Evolutionary conservation across 2,797 vertebrate genomes (phyloP).

Genomic region (Staurois parvus): DNA sequence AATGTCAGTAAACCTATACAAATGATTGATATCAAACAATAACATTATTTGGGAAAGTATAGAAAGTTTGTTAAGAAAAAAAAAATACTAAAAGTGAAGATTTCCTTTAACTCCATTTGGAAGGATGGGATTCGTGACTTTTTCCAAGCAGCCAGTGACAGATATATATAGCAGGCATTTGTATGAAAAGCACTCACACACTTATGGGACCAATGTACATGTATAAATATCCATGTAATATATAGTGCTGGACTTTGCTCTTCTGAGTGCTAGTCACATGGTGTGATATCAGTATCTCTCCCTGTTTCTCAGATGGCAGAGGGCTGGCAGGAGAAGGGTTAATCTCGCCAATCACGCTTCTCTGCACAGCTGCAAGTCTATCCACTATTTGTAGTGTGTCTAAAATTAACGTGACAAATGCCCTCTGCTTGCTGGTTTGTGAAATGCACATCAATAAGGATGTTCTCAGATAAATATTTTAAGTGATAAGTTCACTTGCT

Average conservation of each 20-base stretch:
- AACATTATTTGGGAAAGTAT: too few species aligned
- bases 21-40: too few species aligned
- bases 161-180: conserved; percentile 38
- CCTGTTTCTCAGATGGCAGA: not conserved
- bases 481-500: not conserved
- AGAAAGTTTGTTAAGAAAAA: too few species aligned
- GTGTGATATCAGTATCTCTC: not conserved
- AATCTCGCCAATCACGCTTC: conserved; percentile 20
- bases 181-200: conserved; percentile 1
- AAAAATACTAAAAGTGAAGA: conserved; percentile 55
- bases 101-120: conserved; percentile 56
- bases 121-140: conserved; percentile 27
- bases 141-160: conserved; percentile 26
- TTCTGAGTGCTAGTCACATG: conserved; percentile 8
- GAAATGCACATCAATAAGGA: conserved; percentile 34
- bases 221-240: conserved; percentile 2
- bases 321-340: not conserved
- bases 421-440: not conserved
- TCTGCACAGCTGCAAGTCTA: conserved; percentile 18
- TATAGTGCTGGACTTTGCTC: not conserved
- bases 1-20: too few species aligned
- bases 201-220: not conserved
- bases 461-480: not conserved
- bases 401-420: conserved; percentile 43
- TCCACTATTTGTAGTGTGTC: conserved; percentile 44